Evolutionary conservation across 2,888 invertebrate species (phyloP).

Genomic region (Hermaeophaga mercurialis): DNA sequence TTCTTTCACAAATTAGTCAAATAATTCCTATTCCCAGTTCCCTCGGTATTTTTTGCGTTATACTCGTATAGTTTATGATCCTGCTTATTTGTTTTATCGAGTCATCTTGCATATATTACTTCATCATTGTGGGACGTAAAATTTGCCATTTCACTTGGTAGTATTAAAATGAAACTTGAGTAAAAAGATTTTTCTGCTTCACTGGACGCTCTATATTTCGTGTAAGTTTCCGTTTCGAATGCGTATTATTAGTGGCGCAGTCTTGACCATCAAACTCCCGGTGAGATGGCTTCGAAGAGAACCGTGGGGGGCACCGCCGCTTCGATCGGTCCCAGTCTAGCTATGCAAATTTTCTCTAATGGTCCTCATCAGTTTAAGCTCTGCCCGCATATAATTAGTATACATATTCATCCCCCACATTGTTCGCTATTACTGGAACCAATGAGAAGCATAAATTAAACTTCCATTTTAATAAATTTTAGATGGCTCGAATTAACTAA

Average conservation of each 20-base stretch:
- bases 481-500: too few relatives aligned
- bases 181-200: not conserved
- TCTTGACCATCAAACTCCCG: slow-evolving; percentile 33
- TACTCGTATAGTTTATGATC: too few relatives aligned
- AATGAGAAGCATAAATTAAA: slow-evolving; percentile 30
- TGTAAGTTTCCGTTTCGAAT: slow-evolving; percentile 27
- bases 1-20: too few relatives aligned
- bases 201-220: slow-evolving; percentile 11
- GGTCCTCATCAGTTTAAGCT: slow-evolving; percentile 33
- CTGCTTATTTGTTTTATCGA: too few relatives aligned
- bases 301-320: slow-evolving; percentile 30
- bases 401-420: slow-evolving; percentile 35
- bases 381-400: slow-evolving; percentile 28
- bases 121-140: too few relatives aligned
- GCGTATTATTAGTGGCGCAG: slow-evolving; percentile 30
- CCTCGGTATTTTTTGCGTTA: too few relatives aligned
- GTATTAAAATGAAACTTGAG: too few relatives aligned
- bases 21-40: too few relatives aligned
- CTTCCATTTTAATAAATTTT: slow-evolving; percentile 11
- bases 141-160: too few relatives aligned
- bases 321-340: slow-evolving; percentile 26
- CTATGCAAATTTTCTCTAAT: slow-evolving; percentile 36
- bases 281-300: slow-evolving; percentile 30
- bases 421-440: slow-evolving; percentile 34
- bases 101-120: too few relatives aligned